A percentile compares a stretch with the other conserved stretches of the same genome.
Evolutionary conservation across 2,797 vertebrate genomes (phyloP).

Genomic region (Hypotaenidia okinawae): DNA sequence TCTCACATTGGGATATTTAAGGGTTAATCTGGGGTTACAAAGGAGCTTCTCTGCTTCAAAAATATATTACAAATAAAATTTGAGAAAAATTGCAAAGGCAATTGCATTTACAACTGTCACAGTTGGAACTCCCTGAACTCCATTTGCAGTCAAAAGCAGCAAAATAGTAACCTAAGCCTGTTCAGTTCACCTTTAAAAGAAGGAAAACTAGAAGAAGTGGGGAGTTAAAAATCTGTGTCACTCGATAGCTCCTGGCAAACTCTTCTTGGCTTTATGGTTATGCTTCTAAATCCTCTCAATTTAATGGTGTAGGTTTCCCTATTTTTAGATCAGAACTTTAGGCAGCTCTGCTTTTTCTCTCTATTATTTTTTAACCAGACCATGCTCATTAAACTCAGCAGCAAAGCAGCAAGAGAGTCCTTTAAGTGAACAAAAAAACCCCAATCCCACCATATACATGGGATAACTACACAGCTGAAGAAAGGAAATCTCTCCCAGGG

Average conservation of each 20-base stretch:
- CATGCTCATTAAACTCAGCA: background rate
- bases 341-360: conserved; percentile 9
- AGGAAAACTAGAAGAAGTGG: conserved; percentile 40
- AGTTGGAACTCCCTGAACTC: background rate
- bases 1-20: background rate
- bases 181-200: conserved; percentile 32
- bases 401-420: background rate
- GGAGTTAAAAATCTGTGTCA: conserved; percentile 47
- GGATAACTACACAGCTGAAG: background rate
- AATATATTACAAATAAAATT: background rate
- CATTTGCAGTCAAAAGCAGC: background rate
- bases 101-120: background rate
- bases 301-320: conserved; percentile 61
- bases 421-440: background rate
- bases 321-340: conserved; percentile 61
- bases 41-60: background rate
- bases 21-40: background rate
- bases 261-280: conserved; percentile 53
- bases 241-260: conserved; percentile 44
- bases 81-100: background rate
- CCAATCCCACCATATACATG: background rate
- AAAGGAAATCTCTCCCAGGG: conserved; percentile 20
- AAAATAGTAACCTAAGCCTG: conserved; percentile 7
- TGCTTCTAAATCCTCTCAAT: conserved; percentile 60
- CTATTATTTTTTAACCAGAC: conserved; percentile 22